Conservation (phyloP, 1,140 invertebrate genomes). For the Zaprionus taronus region DNA sequence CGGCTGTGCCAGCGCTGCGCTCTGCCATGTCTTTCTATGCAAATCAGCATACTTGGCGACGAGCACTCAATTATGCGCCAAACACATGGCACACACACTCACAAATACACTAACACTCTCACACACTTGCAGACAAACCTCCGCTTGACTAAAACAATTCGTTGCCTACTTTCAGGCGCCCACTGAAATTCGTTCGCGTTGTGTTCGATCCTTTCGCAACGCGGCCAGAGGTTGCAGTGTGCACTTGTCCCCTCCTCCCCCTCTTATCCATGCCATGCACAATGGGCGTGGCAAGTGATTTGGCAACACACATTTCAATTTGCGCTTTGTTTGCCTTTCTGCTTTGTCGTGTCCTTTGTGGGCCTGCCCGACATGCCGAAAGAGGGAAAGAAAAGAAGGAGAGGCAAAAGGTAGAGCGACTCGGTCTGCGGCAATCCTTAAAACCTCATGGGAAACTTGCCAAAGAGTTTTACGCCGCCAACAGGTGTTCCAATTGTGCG, state of each 20-base stretch:
- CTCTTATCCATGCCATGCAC: not conserved
- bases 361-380: not conserved
- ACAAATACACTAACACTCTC: conserved; percentile 23
- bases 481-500: conserved; percentile 71
- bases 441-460: conserved; percentile 66
- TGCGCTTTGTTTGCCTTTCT: conserved; percentile 54
- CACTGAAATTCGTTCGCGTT: conserved; percentile 27
- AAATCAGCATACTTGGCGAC: conserved; percentile 60
- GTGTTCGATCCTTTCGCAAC: conserved; percentile 15
- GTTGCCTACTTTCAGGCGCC: conserved; percentile 68
- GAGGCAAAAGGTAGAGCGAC: not conserved
- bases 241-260: not conserved
- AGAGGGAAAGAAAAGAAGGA: not conserved
- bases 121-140: conserved; percentile 5
- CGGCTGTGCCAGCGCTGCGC: conserved; percentile 10
- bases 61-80: conserved; percentile 77
- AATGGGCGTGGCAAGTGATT: conserved; percentile 58
- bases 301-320: conserved; percentile 68
- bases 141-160: conserved; percentile 20
- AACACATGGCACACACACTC: conserved; percentile 24
- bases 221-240: not conserved
- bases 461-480: conserved; percentile 67
- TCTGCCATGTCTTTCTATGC: conserved; percentile 39
- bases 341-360: conserved; percentile 41
- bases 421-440: conserved; percentile 35